Evolutionary conservation across 2,797 vertebrate genomes (phyloP).

Genomic region (Danio albolineatus): DNA sequence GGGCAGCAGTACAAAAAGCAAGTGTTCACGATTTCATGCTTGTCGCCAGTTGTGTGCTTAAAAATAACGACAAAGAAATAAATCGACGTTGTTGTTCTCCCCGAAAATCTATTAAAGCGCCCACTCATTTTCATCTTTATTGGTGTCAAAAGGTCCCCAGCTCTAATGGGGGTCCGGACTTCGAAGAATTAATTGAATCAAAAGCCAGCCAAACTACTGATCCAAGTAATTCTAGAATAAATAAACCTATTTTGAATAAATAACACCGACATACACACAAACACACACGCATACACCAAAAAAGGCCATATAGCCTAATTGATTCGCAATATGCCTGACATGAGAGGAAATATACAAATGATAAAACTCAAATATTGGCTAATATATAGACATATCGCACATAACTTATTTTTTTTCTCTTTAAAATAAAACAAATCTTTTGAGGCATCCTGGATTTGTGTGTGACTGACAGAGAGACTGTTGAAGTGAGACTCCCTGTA

Average conservation of each 20-base stretch:
- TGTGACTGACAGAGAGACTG: slow-evolving; percentile 14
- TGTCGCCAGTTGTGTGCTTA: background rate
- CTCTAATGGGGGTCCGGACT: slow-evolving; percentile 21
- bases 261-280: background rate
- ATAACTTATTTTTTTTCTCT: background rate
- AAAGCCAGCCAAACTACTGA: slow-evolving; percentile 6
- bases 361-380: background rate
- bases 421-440: background rate
- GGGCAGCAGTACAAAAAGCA: slow-evolving; percentile 7
- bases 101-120: slow-evolving; percentile 23
- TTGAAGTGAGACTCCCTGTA: slow-evolving; percentile 27
- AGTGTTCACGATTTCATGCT: background rate
- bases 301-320: background rate
- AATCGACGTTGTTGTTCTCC: background rate
- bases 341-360: background rate
- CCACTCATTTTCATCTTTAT: slow-evolving; percentile 24
- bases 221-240: slow-evolving; percentile 4
- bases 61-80: slow-evolving; percentile 16
- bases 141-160: slow-evolving; percentile 26
- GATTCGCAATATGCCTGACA: background rate
- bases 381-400: background rate
- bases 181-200: slow-evolving; percentile 34
- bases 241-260: slow-evolving; percentile 6
- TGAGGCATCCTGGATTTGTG: background rate
- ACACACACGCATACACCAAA: background rate